Evolutionary conservation across 2,113 vertebrate genomes (phyloP), one percentile per base, ranked within the genome.

Genomic region (Sapajus apella): DNA sequence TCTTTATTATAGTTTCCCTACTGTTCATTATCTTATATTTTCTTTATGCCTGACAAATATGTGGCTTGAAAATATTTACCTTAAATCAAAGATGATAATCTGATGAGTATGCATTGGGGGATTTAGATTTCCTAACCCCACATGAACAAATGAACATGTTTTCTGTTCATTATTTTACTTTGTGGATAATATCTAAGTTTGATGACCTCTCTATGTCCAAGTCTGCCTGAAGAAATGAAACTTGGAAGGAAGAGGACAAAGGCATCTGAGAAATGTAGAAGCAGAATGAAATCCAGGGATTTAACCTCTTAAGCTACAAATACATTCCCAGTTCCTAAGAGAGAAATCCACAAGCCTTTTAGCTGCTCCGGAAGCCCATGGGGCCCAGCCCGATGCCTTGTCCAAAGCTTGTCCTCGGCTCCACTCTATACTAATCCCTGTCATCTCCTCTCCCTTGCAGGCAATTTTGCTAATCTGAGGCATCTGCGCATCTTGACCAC

Each of bases 1-100:
- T 76, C 72, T 64, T 92, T 76, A 73, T 76, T 92, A 72, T n/a
- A 75, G 66, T 95, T 77, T 91, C n/a, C 45, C 72, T 83, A 13
- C 30, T 47, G 37, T 40, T 88, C 52, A 11, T 92, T 90, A 47
- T 56, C 23, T 84, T 79, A 50, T 17, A 32, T 92, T 85, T 90
- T 81, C 81, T 73, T 93, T 94, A 91, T 80, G 64, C 10, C 21
- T 91, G 58, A 91, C 1, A 14, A 50, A 32, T 25, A 32, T 30
- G 4, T 79, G 32, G 2, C 61, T 58, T 47, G 37, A 43, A 94
- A 81, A 64, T 82, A n/a, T 86, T 84, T 18, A 87, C 64, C 35
- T 47, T 43, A 76, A 61, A 77, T 50, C 40, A 61, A 91, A 64
- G 81, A 21, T 18, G 25, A 80, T 45, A 23, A 43, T 86, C 40